Evolutionary conservation across 1,140 invertebrate genomes (phyloP).

Genomic region (Dendroctonus ponderosae): DNA sequence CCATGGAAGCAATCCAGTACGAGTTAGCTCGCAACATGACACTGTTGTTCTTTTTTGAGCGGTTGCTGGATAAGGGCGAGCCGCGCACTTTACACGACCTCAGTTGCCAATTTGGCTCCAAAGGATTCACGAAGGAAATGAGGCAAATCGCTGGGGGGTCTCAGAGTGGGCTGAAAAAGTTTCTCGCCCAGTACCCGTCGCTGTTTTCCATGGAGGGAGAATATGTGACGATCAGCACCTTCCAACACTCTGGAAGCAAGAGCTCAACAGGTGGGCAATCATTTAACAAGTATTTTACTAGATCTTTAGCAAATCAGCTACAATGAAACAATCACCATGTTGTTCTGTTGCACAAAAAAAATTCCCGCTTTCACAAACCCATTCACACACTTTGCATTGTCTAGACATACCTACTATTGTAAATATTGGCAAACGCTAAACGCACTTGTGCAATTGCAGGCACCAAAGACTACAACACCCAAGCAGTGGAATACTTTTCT

Average conservation of each 20-base stretch:
- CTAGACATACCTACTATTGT: no score
- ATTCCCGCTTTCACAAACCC: no score
- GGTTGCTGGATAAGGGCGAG: constrained; percentile 89
- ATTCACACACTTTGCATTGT: no score
- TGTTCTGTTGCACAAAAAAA: no score
- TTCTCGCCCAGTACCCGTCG: constrained; percentile 85
- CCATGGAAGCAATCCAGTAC: constrained; percentile 90
- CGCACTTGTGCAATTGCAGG: constrained; percentile 45
- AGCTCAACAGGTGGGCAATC: constrained; percentile 36
- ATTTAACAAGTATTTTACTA: neutral
- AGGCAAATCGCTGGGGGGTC: constrained; percentile 91
- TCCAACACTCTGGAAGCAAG: constrained; percentile 46
- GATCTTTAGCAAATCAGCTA: neutral
- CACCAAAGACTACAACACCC: constrained; percentile 83
- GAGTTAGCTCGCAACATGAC: constrained; percentile 92
- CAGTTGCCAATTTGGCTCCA: constrained; percentile 94
- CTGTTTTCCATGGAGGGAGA: constrained; percentile 90
- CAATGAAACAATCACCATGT: neutral
- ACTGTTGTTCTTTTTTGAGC: constrained; percentile 92
- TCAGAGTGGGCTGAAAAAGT: constrained; percentile 88
- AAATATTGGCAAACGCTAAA: no score
- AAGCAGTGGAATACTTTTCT: constrained; percentile 93
- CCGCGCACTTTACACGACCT: constrained; percentile 92
- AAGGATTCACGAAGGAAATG: constrained; percentile 95
- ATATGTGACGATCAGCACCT: constrained; percentile 84